phyloP scores from a whole-genome alignment of 1,140 invertebrate genomes.

The Dryas iulia region DNA sequence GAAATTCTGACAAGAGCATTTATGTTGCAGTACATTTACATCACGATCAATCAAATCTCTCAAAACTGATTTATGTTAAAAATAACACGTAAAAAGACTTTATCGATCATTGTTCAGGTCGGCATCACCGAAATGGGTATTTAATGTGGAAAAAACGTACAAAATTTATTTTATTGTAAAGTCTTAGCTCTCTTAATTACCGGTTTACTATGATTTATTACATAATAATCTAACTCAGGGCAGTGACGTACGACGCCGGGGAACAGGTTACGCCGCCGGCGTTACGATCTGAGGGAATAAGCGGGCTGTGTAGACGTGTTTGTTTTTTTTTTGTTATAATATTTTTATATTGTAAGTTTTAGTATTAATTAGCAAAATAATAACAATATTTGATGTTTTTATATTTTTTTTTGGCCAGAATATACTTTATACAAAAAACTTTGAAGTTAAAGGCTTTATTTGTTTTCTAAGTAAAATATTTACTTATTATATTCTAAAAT shows the following conservation, averaged over 20 bases:
- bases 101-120: conserved; percentile 69
- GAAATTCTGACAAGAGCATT: conserved; percentile 13
- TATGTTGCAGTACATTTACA: conserved; percentile 28
- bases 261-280: conserved; percentile 71
- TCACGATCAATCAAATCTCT: conserved; percentile 32
- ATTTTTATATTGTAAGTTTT: neutral
- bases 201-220: conserved; percentile 78
- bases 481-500: too few relatives aligned
- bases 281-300: conserved; percentile 40
- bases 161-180: conserved; percentile 67
- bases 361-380: neutral
- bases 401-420: neutral
- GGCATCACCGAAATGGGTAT: conserved; percentile 66
- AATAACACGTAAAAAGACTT: conserved; percentile 42
- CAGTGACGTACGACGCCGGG: conserved; percentile 68
- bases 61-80: conserved; percentile 32
- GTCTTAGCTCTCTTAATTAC: conserved; percentile 78
- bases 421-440: too few relatives aligned
- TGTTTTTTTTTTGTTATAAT: neutral
- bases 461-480: too few relatives aligned
- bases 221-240: conserved; percentile 68
- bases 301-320: conserved; percentile 9
- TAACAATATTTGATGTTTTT: neutral
- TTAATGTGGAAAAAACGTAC: conserved; percentile 77
- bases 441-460: too few relatives aligned